Conservation (phyloP, 2,113 vertebrate genomes). For the Pipra filicauda region DNA sequence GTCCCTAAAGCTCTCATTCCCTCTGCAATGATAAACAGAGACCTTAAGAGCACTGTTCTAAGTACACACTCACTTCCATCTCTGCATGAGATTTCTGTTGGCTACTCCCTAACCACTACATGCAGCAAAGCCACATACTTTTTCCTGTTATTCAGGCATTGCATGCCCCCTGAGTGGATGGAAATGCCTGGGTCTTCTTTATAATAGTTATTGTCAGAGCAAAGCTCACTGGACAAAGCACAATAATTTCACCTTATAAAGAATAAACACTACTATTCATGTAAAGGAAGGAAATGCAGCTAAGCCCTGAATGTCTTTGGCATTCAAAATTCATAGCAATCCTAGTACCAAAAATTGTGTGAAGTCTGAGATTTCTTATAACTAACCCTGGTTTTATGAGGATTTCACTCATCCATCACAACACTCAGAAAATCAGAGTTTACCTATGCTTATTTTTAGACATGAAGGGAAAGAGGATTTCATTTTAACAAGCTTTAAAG, state of each 20-base stretch:
- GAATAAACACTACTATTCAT: neutral
- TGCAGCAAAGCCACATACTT: neutral
- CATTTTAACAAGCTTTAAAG: conserved; percentile 32
- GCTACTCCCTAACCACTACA: neutral
- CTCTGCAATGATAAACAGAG: neutral
- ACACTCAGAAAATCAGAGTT: conserved; percentile 13
- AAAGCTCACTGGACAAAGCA: conserved; percentile 37
- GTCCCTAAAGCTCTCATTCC: neutral
- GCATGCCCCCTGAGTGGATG: neutral
- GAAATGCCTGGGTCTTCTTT: conserved; percentile 7
- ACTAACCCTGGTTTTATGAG: neutral
- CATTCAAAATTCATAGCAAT: neutral
- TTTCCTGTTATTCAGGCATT: neutral
- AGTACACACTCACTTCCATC: neutral
- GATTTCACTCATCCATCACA: neutral
- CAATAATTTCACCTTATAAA: conserved; percentile 13
- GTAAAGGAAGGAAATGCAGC: neutral
- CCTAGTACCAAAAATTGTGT: neutral
- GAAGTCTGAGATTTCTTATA: neutral
- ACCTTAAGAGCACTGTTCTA: neutral
- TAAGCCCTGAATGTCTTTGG: neutral
- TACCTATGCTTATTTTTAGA: conserved; percentile 42
- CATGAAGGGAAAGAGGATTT: conserved; percentile 40
- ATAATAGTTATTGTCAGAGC: conserved; percentile 22
- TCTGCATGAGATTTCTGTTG: neutral